Evolutionary conservation across 2,888 invertebrate species (phyloP).

Genomic region (Galerucella calmariensis): DNA sequence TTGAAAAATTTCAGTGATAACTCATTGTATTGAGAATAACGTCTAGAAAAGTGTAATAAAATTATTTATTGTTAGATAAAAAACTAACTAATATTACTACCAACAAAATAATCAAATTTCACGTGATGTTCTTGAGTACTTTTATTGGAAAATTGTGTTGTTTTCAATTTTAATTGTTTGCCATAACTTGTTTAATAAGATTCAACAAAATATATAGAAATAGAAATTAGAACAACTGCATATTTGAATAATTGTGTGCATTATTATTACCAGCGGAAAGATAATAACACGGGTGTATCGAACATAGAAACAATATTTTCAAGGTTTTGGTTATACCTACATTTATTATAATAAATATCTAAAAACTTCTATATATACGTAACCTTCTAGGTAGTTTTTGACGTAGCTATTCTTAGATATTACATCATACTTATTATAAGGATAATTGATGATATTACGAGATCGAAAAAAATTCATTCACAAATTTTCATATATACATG

Average conservation of each 20-base stretch:
- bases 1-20: too few relatives aligned
- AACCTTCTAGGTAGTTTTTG: neutral
- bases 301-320: neutral
- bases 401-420: neutral
- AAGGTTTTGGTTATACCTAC: constrained; percentile 1
- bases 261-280: neutral
- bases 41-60: too few relatives aligned
- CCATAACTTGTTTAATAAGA: neutral
- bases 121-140: too few relatives aligned
- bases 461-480: neutral
- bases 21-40: too few relatives aligned
- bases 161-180: neutral
- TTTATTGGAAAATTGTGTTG: too few relatives aligned
- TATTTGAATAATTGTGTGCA: neutral
- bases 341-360: neutral
- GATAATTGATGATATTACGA: neutral
- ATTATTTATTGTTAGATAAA: too few relatives aligned
- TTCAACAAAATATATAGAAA: neutral
- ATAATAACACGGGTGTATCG: neutral
- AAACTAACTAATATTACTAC: too few relatives aligned
- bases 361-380: neutral
- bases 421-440: constrained; percentile 2
- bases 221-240: neutral
- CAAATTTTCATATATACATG: neutral
- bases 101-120: too few relatives aligned